A percentile compares a stretch with the other conserved stretches of the same genome.
These are phyloP conservation scores for Daphoenositta chrysoptera DNA, from an alignment of 2,113 vertebrate species.

Conservation along the genomic window DNA sequence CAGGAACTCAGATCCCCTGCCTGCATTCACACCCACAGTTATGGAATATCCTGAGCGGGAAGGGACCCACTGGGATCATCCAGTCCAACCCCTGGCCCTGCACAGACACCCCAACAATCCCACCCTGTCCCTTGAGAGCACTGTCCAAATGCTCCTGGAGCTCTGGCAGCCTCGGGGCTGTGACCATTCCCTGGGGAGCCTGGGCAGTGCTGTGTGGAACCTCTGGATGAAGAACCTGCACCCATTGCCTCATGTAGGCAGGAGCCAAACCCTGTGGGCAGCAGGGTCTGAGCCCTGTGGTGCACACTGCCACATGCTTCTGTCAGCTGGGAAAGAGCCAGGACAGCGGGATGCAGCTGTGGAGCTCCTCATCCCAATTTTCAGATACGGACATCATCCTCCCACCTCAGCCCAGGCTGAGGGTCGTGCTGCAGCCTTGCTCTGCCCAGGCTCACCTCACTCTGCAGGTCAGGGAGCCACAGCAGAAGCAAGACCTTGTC, in stretches of 20 bases:
- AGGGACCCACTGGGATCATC: not conserved
- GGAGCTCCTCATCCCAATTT: not conserved
- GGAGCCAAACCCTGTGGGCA: not conserved
- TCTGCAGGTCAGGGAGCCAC: not conserved
- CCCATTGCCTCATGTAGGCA: not conserved
- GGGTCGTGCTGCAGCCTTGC: not conserved
- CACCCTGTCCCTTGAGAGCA: accelerated
- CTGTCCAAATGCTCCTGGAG: not conserved
- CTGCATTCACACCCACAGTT: not conserved
- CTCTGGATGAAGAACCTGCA: not conserved
- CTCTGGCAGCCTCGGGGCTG: not conserved
- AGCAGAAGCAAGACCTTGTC: not conserved
- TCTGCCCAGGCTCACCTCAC: not conserved
- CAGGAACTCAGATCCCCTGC: not conserved
- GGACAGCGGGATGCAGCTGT: accelerated
- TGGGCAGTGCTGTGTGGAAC: not conserved
- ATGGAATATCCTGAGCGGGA: not conserved
- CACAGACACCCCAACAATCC: not conserved
- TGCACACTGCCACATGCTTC: not conserved
- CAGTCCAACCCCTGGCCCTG: not conserved
- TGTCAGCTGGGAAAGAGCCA: not conserved
- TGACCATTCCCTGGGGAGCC: not conserved
- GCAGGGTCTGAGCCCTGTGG: not conserved
- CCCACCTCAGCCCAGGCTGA: not conserved
- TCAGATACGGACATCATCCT: not conserved